These are phyloP conservation scores for Glossophaga mutica DNA, from an alignment of 2,797 vertebrate species.

Conservation along the genomic window DNA sequence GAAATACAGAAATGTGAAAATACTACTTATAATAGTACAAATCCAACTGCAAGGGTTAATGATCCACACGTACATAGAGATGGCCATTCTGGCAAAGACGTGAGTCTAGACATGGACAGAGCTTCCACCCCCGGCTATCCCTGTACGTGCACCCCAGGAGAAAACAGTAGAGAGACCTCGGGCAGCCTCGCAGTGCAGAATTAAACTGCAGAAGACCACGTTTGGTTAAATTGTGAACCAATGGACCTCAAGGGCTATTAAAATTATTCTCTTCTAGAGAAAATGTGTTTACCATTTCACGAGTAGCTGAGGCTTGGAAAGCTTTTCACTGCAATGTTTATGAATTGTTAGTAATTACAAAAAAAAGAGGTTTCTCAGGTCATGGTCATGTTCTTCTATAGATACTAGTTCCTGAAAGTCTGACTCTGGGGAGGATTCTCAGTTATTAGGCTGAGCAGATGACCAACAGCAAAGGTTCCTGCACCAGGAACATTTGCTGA, in stretches of 20 bases:
- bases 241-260: neutral
- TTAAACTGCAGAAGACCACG: neutral
- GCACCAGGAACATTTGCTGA: neutral
- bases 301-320: neutral
- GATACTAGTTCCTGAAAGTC: neutral
- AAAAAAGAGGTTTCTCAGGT: too few species aligned
- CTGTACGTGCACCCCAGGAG: fast-evolving
- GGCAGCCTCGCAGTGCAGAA: fast-evolving
- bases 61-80: fast-evolving
- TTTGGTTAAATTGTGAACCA: neutral
- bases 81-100: neutral
- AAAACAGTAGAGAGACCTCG: fast-evolving
- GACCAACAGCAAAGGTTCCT: neutral
- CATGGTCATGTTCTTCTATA: too few species aligned
- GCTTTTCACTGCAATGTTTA: fast-evolving
- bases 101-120: neutral
- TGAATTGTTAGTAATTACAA: neutral
- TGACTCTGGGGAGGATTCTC: neutral
- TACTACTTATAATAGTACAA: neutral
- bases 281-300: fast-evolving
- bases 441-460: fast-evolving
- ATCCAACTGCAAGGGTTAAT: fast-evolving
- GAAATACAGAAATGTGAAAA: neutral
- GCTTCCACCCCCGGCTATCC: neutral
- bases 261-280: neutral